Percentiles rank a stretch among this genome's conserved stretches.
Evolutionary conservation across 2,113 vertebrate species (phyloP).

Genomic region (Hyperopisus bebe): DNA sequence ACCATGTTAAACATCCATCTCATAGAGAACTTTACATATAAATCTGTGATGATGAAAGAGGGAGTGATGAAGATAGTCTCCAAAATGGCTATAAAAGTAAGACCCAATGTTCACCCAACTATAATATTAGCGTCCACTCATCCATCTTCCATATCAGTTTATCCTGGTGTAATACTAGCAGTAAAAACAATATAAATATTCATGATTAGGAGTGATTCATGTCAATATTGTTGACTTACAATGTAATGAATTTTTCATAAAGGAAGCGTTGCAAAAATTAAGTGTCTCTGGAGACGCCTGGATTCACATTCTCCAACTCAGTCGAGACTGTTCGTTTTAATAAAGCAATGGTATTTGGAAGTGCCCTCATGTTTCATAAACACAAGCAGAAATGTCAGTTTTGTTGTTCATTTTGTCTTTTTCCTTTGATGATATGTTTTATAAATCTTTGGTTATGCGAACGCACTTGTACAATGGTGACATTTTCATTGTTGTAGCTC

Average conservation of each 20-base stretch:
- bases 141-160: neutral
- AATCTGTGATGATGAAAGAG: neutral
- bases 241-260: constrained; percentile 3
- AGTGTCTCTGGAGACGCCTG: neutral
- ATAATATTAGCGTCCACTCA: neutral
- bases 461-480: neutral
- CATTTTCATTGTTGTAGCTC: neutral
- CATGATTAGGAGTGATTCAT: neutral
- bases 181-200: constrained; percentile 3
- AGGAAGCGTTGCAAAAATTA: neutral
- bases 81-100: neutral
- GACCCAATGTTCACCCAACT: neutral
- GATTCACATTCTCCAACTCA: neutral
- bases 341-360: neutral
- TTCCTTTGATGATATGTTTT: neutral
- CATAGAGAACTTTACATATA: neutral
- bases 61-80: neutral
- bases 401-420: neutral
- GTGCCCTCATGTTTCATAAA: neutral
- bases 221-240: neutral
- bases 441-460: neutral
- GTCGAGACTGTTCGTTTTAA: neutral
- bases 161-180: neutral
- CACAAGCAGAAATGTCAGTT: neutral
- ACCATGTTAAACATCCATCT: neutral